phyloP scores from a whole-genome alignment of 2,888 invertebrate species.

The Arrhopalites spinosus region DNA sequence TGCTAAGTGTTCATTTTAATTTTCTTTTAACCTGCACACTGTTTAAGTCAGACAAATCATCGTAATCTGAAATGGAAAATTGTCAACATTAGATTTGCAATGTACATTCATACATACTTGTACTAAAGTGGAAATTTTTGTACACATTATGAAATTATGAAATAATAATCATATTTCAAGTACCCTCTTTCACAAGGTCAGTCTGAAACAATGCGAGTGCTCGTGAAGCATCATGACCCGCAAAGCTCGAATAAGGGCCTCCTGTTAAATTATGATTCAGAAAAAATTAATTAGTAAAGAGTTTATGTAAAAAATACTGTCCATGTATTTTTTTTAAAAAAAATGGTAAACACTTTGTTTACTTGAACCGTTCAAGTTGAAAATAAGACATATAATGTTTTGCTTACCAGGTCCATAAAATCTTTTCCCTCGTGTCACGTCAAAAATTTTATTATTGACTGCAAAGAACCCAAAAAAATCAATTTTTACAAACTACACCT shows the following conservation, averaged over 20 bases:
- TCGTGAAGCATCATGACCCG: constrained; percentile 86
- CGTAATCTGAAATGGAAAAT: constrained; percentile 70
- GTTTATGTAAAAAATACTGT: too few relatives aligned
- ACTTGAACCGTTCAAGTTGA: background rate
- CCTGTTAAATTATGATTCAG: constrained; percentile 65
- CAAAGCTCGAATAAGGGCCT: constrained; percentile 92
- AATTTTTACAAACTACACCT: background rate
- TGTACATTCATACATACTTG: too few relatives aligned
- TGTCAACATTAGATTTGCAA: too few relatives aligned
- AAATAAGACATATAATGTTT: constrained; percentile 11
- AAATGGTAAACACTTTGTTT: background rate
- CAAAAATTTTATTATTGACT: constrained; percentile 87
- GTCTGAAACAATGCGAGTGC: constrained; percentile 93
- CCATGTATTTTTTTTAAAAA: background rate
- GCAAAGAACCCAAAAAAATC: too few relatives aligned
- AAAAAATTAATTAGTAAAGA: background rate
- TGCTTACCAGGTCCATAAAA: constrained; percentile 93
- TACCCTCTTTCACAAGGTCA: constrained; percentile 75
- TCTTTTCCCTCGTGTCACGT: constrained; percentile 83
- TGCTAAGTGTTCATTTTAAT: too few relatives aligned
- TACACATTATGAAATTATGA: too few relatives aligned
- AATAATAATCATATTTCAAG: too few relatives aligned
- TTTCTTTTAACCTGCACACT: constrained; percentile 65
- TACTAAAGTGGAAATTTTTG: too few relatives aligned
- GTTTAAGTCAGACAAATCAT: constrained; percentile 92